phyloP scores from a whole-genome alignment of 2,797 vertebrate species.

The Aulostomus chinensis region DNA sequence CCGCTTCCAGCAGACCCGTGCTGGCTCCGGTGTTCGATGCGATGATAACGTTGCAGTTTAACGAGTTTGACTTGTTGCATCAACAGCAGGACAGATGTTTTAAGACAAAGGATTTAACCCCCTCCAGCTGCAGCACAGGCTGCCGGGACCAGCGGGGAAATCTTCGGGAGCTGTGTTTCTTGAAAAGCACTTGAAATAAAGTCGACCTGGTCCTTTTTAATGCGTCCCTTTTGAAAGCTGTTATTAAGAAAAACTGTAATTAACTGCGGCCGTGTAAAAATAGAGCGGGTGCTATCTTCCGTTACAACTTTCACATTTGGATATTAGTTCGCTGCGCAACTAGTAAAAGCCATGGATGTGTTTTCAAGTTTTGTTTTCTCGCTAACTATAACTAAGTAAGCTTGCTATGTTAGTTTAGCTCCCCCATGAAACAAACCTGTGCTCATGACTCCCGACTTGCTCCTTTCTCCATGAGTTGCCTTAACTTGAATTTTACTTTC shows the following conservation, averaged over 20 bases:
- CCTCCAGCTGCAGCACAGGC: conserved; percentile 46
- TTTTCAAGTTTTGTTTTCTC: no score
- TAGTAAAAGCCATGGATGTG: no score
- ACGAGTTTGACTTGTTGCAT: conserved; percentile 34
- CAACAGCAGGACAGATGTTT: conserved; percentile 75
- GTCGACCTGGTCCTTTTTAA: conserved; percentile 24
- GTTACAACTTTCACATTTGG: conserved; percentile 4
- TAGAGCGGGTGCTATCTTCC: conserved; percentile 31
- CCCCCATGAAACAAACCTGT: conserved; percentile 81
- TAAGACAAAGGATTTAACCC: conserved; percentile 75
- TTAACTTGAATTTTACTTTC: conserved; percentile 67
- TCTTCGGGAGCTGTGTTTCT: conserved; percentile 9
- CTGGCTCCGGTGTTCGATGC: no score
- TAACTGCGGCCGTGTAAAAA: conserved; percentile 50
- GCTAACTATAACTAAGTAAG: background rate
- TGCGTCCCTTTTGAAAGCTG: conserved; percentile 44
- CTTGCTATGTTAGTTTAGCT: conserved; percentile 33
- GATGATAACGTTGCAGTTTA: no score
- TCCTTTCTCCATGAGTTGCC: conserved; percentile 84
- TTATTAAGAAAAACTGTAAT: conserved; percentile 69
- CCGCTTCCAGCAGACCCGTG: no score
- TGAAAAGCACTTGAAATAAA: conserved; percentile 24
- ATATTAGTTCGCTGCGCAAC: no score
- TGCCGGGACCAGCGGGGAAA: conserved; percentile 17
- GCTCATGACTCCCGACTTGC: conserved; percentile 83